Conservation (phyloP, 2,797 vertebrate genomes). For the Rousettus madagascariensis region DNA sequence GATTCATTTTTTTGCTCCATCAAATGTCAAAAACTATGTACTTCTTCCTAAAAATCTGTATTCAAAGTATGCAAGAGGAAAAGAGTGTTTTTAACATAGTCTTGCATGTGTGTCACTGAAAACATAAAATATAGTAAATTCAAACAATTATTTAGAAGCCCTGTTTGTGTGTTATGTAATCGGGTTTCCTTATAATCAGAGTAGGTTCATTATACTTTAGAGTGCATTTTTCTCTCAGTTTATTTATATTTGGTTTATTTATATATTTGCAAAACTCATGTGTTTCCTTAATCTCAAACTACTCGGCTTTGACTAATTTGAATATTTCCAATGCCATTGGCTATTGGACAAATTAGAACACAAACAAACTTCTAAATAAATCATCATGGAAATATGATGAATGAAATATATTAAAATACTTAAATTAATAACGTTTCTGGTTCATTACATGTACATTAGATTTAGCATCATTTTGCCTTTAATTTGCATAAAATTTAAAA, state of each 20-base stretch:
- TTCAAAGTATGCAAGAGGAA: neutral
- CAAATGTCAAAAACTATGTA: conserved; percentile 49
- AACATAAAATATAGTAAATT: conserved; percentile 43
- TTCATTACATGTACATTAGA: conserved; percentile 72
- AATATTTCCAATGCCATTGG: conserved; percentile 46
- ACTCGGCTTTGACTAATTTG: conserved; percentile 50
- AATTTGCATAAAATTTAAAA: conserved; percentile 44
- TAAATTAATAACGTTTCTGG: conserved; percentile 21
- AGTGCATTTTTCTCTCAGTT: neutral
- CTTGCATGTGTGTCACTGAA: conserved; percentile 7
- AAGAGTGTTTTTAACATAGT: conserved; percentile 15
- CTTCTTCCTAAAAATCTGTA: conserved; percentile 35
- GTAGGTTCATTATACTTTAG: conserved; percentile 55
- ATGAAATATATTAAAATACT: neutral
- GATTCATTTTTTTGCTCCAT: conserved; percentile 49
- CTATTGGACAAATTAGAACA: conserved; percentile 72
- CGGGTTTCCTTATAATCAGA: conserved; percentile 37
- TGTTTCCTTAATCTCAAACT: conserved; percentile 60
- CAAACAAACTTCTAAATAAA: conserved; percentile 68
- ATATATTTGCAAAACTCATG: conserved; percentile 42
- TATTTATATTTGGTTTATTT: conserved; percentile 30
- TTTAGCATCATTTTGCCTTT: conserved; percentile 49
- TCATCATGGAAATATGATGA: conserved; percentile 63
- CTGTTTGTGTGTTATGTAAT: conserved; percentile 63
- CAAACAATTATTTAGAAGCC: conserved; percentile 59